Evolutionary conservation across 2,113 vertebrate genomes (phyloP), one percentile per base, ranked within the genome.

Genomic region (Cryptoleucopteryx plumbea): DNA sequence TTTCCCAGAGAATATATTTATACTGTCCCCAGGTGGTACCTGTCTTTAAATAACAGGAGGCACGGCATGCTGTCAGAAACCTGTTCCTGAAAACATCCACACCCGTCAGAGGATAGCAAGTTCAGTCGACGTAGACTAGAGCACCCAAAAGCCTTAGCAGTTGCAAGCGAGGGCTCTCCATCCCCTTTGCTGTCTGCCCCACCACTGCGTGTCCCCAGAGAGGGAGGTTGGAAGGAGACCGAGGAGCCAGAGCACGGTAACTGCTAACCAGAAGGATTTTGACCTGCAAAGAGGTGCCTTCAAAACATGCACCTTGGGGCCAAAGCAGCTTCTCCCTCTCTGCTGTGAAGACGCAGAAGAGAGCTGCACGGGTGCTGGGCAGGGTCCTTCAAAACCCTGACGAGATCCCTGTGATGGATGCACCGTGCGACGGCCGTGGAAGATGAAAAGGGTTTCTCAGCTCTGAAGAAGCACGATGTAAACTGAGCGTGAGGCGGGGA

Each of bases 281-380:
- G 36, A n/a, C 20, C 32, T 58, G 27, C 14, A 19, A 29, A 66
- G 70, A 70, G 15, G 6, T 21, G 26, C 23, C 55, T 81, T 75
- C 45, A 75, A 71, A 70, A n/a, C 9, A 1, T 16, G 16, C 13
- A 26, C 12, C 8, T 16, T 42, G 65, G 23, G 11, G 18, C 38
- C 32, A 29, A 70, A 82, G 52, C 31, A 42, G 19, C 32, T 82
- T 86, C n/a, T 40, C 27, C 7, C 3, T 43, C 15, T 65, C 32
- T 7, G 7, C 15, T 40, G 38, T 43, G 56, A 77, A 66, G 32
- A 38, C 5, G n/a, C 13, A 61, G 20, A 38, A 53, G 19, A 65
- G 45, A 31, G 34, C 26, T n/a, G 52, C 2, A 1, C 5, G 0
- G 3, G 3, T 32, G 36, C 36, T n/a, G n/a, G 27, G 27, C 17